Percentiles rank a stretch among this genome's conserved stretches.
Evolutionary conservation across 2,888 invertebrate species (phyloP).

Genomic region (Lysandra bellargus): DNA sequence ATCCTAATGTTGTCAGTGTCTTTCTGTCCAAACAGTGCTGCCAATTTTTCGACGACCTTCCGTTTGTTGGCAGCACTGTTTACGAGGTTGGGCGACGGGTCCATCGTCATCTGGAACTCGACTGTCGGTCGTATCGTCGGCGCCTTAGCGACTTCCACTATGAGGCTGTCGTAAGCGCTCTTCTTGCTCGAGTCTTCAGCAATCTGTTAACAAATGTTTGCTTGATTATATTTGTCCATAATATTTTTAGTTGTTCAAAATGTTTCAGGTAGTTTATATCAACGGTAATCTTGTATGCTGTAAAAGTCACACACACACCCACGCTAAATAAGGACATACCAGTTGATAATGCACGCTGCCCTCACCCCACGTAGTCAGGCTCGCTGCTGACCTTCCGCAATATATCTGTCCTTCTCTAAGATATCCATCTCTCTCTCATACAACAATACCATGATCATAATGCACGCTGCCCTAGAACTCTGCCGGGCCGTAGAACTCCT

Average conservation of each 20-base stretch:
- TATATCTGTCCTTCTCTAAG: too few species aligned
- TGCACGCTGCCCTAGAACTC: conserved; percentile 86
- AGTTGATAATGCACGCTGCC: too few species aligned
- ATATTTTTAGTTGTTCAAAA: too few species aligned
- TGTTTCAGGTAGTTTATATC: too few species aligned
- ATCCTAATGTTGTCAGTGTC: conserved; percentile 87
- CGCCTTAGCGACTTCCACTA: conserved; percentile 86
- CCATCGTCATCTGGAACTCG: conserved; percentile 90
- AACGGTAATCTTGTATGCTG: too few species aligned
- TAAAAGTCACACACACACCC: too few species aligned
- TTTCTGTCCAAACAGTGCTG: conserved; percentile 87
- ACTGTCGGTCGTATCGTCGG: conserved; percentile 84
- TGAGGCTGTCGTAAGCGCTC: conserved; percentile 88
- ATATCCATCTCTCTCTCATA: neutral
- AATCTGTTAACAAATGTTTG: conserved; percentile 58
- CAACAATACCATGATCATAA: conserved; percentile 84
- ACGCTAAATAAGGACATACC: too few species aligned
- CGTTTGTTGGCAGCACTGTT: conserved; percentile 87
- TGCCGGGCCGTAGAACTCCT: conserved; percentile 91
- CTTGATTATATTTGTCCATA: too few species aligned
- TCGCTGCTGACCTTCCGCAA: too few species aligned
- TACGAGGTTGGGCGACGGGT: conserved; percentile 84
- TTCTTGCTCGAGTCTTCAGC: conserved; percentile 87
- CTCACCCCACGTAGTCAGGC: too few species aligned
- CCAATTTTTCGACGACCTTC: conserved; percentile 89